These are phyloP conservation scores for Tetheella fluctuosa DNA, from an alignment of 2,888 invertebrate species.

Conservation along the genomic window DNA sequence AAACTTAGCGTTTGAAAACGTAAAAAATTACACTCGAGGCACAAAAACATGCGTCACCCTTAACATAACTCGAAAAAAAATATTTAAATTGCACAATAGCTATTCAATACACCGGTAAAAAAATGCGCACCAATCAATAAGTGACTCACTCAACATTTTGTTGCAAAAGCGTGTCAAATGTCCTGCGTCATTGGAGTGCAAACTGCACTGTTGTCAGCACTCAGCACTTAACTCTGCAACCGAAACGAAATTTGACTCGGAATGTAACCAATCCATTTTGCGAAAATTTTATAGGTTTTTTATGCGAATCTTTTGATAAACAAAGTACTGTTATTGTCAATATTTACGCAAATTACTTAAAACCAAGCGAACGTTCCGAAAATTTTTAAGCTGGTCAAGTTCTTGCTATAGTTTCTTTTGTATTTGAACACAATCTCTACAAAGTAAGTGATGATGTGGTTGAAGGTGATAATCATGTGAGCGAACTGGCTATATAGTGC, in stretches of 20 bases:
- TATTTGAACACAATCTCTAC: too few relatives aligned
- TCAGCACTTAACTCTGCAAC: slow-evolving; percentile 9
- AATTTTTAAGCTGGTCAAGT: too few relatives aligned
- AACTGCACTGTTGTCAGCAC: not conserved
- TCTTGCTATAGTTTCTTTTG: too few relatives aligned
- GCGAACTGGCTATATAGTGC: too few relatives aligned
- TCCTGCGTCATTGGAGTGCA: not conserved
- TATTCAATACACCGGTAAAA: not conserved
- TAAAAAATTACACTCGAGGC: too few relatives aligned
- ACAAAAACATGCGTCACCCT: too few relatives aligned
- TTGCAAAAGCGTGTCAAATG: slow-evolving; percentile 5
- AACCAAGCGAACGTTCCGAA: too few relatives aligned
- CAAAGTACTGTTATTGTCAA: not conserved
- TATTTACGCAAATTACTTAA: not conserved
- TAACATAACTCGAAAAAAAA: not conserved
- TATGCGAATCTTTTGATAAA: not conserved
- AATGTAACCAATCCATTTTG: slow-evolving; percentile 2
- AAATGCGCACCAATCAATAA: not conserved
- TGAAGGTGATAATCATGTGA: too few relatives aligned
- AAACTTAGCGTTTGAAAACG: too few relatives aligned
- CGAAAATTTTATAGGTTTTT: not conserved
- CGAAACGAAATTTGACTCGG: slow-evolving; percentile 3
- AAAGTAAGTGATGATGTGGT: too few relatives aligned
- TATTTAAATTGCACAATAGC: not conserved
- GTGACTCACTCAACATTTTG: slow-evolving; percentile 6